Conservation (phyloP, 2,797 vertebrate genomes). For the Gallinago stenura region DNA sequence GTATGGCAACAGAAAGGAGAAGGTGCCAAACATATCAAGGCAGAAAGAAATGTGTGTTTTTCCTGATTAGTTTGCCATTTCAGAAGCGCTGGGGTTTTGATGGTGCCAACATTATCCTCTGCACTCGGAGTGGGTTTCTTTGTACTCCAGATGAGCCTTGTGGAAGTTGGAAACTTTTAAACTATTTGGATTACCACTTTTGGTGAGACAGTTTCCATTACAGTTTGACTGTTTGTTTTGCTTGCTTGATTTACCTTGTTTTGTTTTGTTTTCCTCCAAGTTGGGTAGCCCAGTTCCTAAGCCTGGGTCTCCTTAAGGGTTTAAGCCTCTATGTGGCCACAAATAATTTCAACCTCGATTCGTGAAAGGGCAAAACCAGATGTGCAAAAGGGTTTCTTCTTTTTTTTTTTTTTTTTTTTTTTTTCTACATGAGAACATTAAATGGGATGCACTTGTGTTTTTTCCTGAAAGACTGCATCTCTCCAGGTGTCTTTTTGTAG, state of each 20-base stretch:
- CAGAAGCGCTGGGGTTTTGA: background rate
- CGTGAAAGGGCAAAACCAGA: background rate
- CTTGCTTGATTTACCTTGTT: background rate
- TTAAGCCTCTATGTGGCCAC: background rate
- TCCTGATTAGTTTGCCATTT: background rate
- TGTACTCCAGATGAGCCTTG: background rate
- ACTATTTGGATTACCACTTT: background rate
- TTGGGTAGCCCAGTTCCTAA: background rate
- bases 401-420: too few species aligned
- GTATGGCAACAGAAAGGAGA: background rate
- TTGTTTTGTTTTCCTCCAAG: background rate
- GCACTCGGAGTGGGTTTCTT: background rate
- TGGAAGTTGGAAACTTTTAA: background rate
- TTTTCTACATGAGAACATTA: background rate
- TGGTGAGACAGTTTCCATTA: background rate
- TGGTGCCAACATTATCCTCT: background rate
- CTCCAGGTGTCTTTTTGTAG: background rate
- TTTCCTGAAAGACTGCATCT: background rate
- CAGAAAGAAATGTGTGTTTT: background rate
- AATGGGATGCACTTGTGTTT: background rate
- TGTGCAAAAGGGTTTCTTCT: background rate
- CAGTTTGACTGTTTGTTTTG: background rate
- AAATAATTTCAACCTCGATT: background rate
- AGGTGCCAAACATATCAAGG: background rate
- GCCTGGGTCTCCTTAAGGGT: background rate